A percentile compares a stretch with the other conserved stretches of the same genome.
phyloP scores from a whole-genome alignment of 30 jellyfish, hydroid and myxozoan genomes.

The Aurelia aurita region DNA sequence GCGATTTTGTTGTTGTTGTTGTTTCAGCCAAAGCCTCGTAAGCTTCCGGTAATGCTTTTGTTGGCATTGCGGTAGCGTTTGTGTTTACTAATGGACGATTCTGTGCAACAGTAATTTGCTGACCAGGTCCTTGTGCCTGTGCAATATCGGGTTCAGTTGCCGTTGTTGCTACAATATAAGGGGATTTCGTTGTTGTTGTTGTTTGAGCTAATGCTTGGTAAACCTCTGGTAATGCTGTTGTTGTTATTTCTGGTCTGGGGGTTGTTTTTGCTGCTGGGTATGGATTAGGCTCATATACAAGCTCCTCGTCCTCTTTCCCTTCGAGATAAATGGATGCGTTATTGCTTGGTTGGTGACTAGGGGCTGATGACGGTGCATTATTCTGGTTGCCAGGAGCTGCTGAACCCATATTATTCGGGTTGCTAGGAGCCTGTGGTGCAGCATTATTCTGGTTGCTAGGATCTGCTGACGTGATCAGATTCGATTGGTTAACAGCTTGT shows the following conservation, averaged over 20 bases:
- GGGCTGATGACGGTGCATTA: background rate
- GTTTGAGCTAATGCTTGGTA: conserved; percentile 3
- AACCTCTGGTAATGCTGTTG: background rate
- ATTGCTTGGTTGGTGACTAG: background rate
- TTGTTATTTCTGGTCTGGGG: background rate
- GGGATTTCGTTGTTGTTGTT: conserved; percentile 12
- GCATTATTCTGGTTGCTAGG: no score
- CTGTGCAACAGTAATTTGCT: background rate
- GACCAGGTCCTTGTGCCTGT: background rate
- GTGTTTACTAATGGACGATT: background rate
- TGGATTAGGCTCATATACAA: background rate
- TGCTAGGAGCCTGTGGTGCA: background rate
- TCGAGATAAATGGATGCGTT: background rate
- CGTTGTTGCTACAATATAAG: background rate
- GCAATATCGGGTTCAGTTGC: background rate
- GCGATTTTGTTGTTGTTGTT: conserved; percentile 1
- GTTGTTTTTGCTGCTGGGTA: background rate
- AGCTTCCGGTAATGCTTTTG: background rate
- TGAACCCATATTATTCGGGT: background rate
- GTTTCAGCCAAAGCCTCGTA: background rate
- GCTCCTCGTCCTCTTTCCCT: conserved; percentile 38
- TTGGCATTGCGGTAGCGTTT: background rate
- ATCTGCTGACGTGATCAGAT: no score
- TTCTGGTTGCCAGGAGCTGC: background rate
- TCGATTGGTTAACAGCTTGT: no score